Evolutionary conservation across 2,113 vertebrate species (phyloP).

Genomic region (Chinchilla lanigera): DNA sequence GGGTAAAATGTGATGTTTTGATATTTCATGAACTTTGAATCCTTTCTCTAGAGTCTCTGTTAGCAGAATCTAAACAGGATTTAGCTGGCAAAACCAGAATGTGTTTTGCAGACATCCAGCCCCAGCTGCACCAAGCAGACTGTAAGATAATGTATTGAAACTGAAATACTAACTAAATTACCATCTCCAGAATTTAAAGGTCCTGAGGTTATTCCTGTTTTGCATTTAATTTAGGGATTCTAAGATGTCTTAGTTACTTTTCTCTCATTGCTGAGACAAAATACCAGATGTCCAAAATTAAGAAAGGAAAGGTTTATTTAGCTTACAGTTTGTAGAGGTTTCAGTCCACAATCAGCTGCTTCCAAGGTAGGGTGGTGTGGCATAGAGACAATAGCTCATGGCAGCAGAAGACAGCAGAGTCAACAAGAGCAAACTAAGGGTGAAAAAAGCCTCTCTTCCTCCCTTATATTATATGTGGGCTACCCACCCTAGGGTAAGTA

Average conservation of each 20-base stretch:
- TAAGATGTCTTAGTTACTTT: not conserved
- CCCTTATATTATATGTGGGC: not conserved
- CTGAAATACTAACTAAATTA: not conserved
- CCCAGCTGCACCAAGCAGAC: not conserved
- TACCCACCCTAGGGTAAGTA: not conserved
- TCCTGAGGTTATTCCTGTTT: not conserved
- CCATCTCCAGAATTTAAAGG: not conserved
- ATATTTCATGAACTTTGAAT: not conserved
- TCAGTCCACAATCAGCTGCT: not conserved
- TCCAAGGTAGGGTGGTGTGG: not conserved
- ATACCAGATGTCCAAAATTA: not conserved
- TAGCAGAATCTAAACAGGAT: not conserved
- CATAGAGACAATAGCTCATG: not conserved
- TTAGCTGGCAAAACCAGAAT: not conserved
- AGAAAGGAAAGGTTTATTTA: not conserved
- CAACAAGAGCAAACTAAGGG: not conserved
- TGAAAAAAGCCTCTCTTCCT: not conserved
- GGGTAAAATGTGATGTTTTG: not conserved
- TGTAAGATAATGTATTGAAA: not conserved
- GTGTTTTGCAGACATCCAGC: not conserved
- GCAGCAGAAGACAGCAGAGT: not conserved
- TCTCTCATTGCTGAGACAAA: not conserved
- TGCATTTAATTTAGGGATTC: not conserved
- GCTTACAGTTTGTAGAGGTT: not conserved
- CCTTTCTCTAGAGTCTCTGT: no score